Evolutionary conservation across 2,113 vertebrate species (phyloP), one percentile per base, ranked within the genome.

Genomic region (Athene cunicularia): DNA sequence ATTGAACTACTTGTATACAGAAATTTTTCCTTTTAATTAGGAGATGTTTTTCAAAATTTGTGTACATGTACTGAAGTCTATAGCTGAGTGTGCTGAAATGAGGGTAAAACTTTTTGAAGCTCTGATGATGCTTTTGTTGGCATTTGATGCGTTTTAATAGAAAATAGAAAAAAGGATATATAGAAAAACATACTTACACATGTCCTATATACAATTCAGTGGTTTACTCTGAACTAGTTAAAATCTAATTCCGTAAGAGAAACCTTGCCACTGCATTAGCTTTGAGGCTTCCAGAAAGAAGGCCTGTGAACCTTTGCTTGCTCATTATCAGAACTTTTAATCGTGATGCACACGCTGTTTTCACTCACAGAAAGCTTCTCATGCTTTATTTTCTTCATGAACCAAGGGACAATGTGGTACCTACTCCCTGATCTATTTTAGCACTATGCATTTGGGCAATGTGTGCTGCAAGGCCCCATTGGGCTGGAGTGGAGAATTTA

Each of bases 381-480:
- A 0, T 58, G 26, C 7, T 30, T 62, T 60, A 19, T 35, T 90
- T 66, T 35, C 30, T 68, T 80, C 18, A 19, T 10, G 32, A 43
- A 59, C 59, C 35, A 71, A 11, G 41, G 62, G 45, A 16, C 26
- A 4, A 0, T 35, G 60, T 50, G 19, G 14, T 56, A 8, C 39
- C n/a, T 76, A 2, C 23, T 49, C 30, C 19, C 16, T 47, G 52
- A 3, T 58, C 5, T 60, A 1, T 17, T 49, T 59, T 43, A 49
- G 20, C 20, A 9, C 28, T 2, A 0, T 50, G 75, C 20, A 1
- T 66, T 70, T 43, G 58, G 10, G 58, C 45, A 66, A 18, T 0
- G 0, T 16, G 45, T 75, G 23, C 52, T 88, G 39, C 27, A n/a
- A 58, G 43, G 12, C 33, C 6, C 15, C 1, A 0, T 6, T 63